Evolutionary conservation across 2,888 invertebrate species (phyloP).

Genomic region (Idaea biselata): DNA sequence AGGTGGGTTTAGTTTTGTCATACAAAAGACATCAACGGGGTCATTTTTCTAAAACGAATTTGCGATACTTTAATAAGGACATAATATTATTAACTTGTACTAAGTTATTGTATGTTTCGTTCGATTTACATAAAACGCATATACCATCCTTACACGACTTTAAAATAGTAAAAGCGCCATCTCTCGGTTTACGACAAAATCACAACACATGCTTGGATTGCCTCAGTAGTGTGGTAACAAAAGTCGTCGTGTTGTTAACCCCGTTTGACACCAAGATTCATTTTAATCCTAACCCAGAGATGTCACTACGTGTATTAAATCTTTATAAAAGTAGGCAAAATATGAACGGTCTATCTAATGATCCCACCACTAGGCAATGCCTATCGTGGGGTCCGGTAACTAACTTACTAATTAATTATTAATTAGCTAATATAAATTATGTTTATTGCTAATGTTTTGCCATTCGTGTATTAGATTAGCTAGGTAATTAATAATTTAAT

Average conservation of each 20-base stretch:
- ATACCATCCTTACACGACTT: not conserved
- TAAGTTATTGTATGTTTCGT: not conserved
- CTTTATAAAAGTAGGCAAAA: too few relatives aligned
- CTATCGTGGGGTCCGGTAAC: too few relatives aligned
- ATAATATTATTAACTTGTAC: not conserved
- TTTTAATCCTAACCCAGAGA: not conserved
- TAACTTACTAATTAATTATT: too few relatives aligned
- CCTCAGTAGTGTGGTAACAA: not conserved
- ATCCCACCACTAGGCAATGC: too few relatives aligned
- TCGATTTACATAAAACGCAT: not conserved
- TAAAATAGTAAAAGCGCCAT: not conserved
- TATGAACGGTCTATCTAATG: too few relatives aligned
- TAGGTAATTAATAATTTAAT: too few relatives aligned
- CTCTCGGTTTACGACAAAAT: slow-evolving; percentile 1
- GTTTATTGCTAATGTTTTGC: too few relatives aligned
- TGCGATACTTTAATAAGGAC: not conserved
- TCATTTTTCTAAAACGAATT: not conserved
- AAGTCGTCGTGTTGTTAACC: not conserved
- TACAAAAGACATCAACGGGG: not conserved
- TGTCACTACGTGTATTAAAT: not conserved
- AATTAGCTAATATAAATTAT: too few relatives aligned
- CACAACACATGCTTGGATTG: not conserved
- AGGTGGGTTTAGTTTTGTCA: not conserved
- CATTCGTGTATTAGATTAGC: too few relatives aligned
- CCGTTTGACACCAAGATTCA: not conserved